These are phyloP conservation scores for Pollenia angustigena DNA, from an alignment of 2,888 invertebrate species.

Conservation along the genomic window DNA sequence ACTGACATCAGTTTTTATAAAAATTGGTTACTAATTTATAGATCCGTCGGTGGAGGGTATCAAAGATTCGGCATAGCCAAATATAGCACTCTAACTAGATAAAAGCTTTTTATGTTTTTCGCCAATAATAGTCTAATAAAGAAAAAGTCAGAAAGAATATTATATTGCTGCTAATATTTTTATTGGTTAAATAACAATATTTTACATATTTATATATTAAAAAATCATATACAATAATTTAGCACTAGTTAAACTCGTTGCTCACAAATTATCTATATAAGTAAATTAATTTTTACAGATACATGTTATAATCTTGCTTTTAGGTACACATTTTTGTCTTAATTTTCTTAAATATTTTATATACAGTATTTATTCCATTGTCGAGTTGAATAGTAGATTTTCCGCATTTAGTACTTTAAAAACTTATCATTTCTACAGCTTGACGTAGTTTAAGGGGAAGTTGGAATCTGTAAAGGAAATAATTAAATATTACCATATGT, in stretches of 20 bases:
- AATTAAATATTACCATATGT: not conserved
- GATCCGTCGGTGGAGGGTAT: too few species aligned
- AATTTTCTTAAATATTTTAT: slow-evolving; percentile 34
- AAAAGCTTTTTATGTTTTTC: too few species aligned
- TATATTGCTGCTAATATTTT: not conserved
- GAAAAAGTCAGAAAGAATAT: too few species aligned
- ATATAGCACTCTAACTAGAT: too few species aligned
- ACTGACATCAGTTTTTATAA: too few species aligned
- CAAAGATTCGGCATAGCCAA: too few species aligned
- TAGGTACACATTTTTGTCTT: slow-evolving; percentile 65
- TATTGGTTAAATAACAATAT: slow-evolving; percentile 24
- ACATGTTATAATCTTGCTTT: slow-evolving; percentile 59
- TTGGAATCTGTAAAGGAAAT: slow-evolving; percentile 59
- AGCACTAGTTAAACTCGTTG: slow-evolving; percentile 61
- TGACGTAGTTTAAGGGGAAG: slow-evolving; percentile 52
- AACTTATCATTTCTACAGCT: slow-evolving; percentile 55
- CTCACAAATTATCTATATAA: slow-evolving; percentile 38
- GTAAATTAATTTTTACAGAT: slow-evolving; percentile 20
- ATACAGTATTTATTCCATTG: slow-evolving; percentile 52
- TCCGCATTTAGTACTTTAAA: slow-evolving; percentile 58
- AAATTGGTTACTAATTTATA: too few species aligned
- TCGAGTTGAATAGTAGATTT: slow-evolving; percentile 1
- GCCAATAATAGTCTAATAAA: too few species aligned
- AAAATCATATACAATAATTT: slow-evolving; percentile 34
- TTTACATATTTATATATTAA: slow-evolving; percentile 26